Base-by-base conservation (phyloP, 2,113 vertebrate genomes). In the Acanthisitta chloris region DNA sequence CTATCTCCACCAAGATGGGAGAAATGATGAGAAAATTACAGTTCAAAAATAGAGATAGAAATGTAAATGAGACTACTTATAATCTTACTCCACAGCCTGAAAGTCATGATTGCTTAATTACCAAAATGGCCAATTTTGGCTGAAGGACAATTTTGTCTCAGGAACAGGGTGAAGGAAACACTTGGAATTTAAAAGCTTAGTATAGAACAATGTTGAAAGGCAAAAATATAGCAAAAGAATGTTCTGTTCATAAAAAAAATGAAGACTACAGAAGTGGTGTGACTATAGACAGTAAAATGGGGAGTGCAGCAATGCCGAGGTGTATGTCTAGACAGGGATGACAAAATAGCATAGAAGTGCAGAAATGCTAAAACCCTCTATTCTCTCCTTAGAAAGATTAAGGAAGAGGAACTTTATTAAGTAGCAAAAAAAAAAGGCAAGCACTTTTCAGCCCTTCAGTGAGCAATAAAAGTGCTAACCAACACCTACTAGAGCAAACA, bases 41-140 rank as follows among this genome's bases (percentile, higher is more conserved):
- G 70, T 67, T 91, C 26, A 84, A 81, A 96, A 89, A 81, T 46
- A 95, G 51, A 91, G 19, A 43, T 4, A 74, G 59, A 81, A 78
- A 94, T 91, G 59, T 51, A 93, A 86, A 88, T 86, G 54, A 88
- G 67, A 77, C 65, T 65, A 81, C 19, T 88, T 83, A 86, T 42
- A 13, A 86, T 88, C 51, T 70, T 49, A 33, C 31, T 81, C 45
- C 45, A 36, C n/a, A 73, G 66, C 14, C 54, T 29, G 26, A 34
- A 81, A 93, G 61, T 55, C 66, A 72, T 52, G 80, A 88, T 57
- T 92, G 64, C n/a, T 16, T 91, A 83, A 91, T 91, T 95, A 91
- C 69, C 62, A 92, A 91, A 92, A 92, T 33, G 21, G 71, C n/a
- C 52, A 64, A 25, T 88, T 95, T 82, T 38, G 64, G 81, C 65